Conservation (phyloP, 2,888 invertebrate genomes). For the Drosophila paracracens region DNA sequence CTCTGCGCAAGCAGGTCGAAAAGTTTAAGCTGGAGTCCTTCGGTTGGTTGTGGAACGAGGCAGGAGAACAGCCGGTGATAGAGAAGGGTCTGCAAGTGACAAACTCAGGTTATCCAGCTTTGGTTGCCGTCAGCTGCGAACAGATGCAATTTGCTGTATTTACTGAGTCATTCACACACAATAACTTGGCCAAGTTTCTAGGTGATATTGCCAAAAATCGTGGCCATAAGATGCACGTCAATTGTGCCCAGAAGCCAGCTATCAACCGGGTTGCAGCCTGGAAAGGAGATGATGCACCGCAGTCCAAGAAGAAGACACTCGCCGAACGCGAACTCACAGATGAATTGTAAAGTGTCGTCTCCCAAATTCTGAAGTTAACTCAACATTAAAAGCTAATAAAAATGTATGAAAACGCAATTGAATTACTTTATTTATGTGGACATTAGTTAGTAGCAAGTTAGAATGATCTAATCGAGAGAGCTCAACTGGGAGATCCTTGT, state of each 20-base stretch:
- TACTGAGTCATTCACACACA: not conserved
- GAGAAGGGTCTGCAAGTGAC: not conserved
- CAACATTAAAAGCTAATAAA: not conserved
- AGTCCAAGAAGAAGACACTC: too few relatives aligned
- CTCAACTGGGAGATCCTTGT: not conserved
- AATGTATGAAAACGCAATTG: not conserved
- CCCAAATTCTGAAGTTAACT: not conserved
- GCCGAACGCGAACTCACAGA: not conserved
- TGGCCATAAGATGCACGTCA: conserved; percentile 3
- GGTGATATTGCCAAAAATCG: not conserved
- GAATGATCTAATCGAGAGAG: not conserved
- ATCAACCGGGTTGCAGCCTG: not conserved
- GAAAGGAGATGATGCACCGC: not conserved
- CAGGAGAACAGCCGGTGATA: not conserved
- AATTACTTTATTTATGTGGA: not conserved
- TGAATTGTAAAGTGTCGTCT: conserved; percentile 8
- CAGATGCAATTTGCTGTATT: not conserved
- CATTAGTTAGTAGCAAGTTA: not conserved
- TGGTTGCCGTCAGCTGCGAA: conserved; percentile 17
- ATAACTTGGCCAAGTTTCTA: not conserved
- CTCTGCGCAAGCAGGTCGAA: not conserved
- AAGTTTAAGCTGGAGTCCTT: conserved; percentile 1
- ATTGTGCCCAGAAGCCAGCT: conserved; percentile 1
- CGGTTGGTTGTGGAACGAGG: conserved; percentile 28
- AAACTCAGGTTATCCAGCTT: not conserved